Base-by-base conservation (phyloP, 2,797 vertebrate species). In the Melanotaenia parkinsoni region DNA sequence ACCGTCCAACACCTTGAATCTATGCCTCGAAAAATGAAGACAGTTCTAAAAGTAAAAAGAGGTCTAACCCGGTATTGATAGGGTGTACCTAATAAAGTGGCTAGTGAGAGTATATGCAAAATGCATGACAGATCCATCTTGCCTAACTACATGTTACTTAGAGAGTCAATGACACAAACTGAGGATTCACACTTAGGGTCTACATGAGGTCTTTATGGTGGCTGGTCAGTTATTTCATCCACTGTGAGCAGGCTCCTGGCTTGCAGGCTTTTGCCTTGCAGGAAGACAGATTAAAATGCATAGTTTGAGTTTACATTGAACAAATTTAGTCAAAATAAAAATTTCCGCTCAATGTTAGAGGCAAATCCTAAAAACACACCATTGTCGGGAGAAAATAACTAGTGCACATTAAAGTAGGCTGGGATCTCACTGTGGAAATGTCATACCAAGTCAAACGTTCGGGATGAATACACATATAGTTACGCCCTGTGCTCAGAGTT, bases 341-440 rank as follows among this genome's bases (percentile, higher is more conserved):
- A 28, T 54, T 26, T 28, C 5, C 5, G 1, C 13, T 28, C 53
- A 28, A 35, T 5, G n/a, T 64, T 51, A 22, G 30, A 22, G 20
- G 11, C 16, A 51, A 24, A 64, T 35, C 22, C 32, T 18, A 35
- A 32, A 24, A 64, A 53, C n/a, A 35, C 9, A 53, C 12, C 2
- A n/a, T 8, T 22, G 33, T 37, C 16, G 33, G 5, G 14, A 7
- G 33, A n/a, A 18, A n/a, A 50, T 7, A 56, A 5, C 22, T 9
- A 16, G 26, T 5, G 26, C 24, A 54, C 53, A 14, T 13, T 22
- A 28, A 26, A 28, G 24, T 28, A 58, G 37, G 32, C 60, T 57
- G 26, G 51, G 60, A 47, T 57, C 38, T 45, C 51, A n/a, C 33
- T 13, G n/a, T 24, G 45, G 51, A 38, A 71, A 67, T 58, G 18